Percentiles rank a stretch among this genome's conserved stretches.
phyloP scores from a whole-genome alignment of 1,140 invertebrate genomes.

The Bombus cullumanus region DNA sequence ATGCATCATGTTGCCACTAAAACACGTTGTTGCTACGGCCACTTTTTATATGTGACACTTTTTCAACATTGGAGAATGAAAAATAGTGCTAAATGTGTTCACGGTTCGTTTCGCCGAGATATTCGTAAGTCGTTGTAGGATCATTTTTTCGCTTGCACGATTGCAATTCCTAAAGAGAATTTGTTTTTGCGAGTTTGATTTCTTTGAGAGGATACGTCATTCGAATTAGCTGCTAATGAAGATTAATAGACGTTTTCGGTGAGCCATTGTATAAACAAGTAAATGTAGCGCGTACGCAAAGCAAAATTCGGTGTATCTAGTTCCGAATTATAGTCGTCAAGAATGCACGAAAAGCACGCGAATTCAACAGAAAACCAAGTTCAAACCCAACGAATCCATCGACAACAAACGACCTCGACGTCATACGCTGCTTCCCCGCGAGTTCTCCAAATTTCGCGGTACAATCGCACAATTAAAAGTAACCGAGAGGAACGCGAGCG shows the following conservation, averaged over 20 bases:
- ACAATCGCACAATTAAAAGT: background rate
- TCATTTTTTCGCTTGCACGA: background rate
- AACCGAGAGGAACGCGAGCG: background rate
- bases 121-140: background rate
- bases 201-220: background rate
- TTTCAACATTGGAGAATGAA: background rate
- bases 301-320: too few relatives aligned
- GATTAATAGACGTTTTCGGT: background rate
- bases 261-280: too few relatives aligned
- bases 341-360: too few relatives aligned
- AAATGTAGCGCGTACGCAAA: too few relatives aligned
- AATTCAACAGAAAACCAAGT: too few relatives aligned
- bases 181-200: background rate
- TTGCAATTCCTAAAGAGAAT: background rate
- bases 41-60: background rate
- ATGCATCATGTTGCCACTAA: slow-evolving; percentile 24
- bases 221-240: background rate
- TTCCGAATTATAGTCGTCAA: too few relatives aligned
- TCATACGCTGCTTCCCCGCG: too few relatives aligned
- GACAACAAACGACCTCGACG: too few relatives aligned
- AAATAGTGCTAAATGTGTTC: slow-evolving; percentile 1
- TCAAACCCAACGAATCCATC: too few relatives aligned
- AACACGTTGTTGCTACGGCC: slow-evolving; percentile 27
- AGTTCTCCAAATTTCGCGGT: background rate
- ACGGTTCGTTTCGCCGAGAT: slow-evolving; percentile 6